phyloP scores from a whole-genome alignment of 2,797 vertebrate genomes.

The Cyprinodon diabolis region DNA sequence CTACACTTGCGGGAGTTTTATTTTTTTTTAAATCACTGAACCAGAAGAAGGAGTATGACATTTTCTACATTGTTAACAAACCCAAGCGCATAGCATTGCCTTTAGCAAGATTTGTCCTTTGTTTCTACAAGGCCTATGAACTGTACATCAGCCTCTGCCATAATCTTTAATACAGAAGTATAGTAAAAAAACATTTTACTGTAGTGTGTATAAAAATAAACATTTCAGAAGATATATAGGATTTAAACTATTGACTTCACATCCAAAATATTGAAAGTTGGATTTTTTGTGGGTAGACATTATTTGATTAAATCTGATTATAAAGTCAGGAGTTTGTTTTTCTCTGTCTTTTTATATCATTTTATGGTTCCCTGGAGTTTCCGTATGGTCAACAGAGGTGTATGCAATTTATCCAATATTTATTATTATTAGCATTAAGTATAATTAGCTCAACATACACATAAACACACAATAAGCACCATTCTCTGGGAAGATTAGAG shows the following conservation, averaged over 20 bases:
- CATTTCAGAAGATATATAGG: conserved; percentile 3
- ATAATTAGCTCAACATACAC: conserved; percentile 42
- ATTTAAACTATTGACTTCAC: too few species aligned
- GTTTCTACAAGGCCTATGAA: conserved; percentile 36
- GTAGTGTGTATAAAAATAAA: conserved; percentile 31
- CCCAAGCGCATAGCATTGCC: conserved; percentile 47
- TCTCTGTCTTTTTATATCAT: conserved; percentile 1
- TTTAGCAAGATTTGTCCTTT: conserved; percentile 66
- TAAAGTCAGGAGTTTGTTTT: background rate
- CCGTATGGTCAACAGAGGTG: background rate
- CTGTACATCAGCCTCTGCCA: conserved; percentile 35
- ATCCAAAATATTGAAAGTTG: background rate
- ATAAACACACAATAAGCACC: too few species aligned
- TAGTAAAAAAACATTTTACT: conserved; percentile 16
- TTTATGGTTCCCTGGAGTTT: background rate
- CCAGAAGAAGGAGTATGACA: conserved; percentile 53
- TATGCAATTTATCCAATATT: conserved; percentile 24
- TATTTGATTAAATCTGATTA: background rate
- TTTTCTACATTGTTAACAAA: conserved; percentile 68
- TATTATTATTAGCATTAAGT: conserved; percentile 11
- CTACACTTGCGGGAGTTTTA: conserved; percentile 13
- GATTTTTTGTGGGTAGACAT: background rate
- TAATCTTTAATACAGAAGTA: conserved; percentile 37
- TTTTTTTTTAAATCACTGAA: conserved; percentile 42
- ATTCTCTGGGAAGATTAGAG: conserved; percentile 60